Percentiles rank a stretch among this genome's conserved stretches.
Evolutionary conservation across 2,113 vertebrate species (phyloP).

Genomic region (Vulpes lagopus): DNA sequence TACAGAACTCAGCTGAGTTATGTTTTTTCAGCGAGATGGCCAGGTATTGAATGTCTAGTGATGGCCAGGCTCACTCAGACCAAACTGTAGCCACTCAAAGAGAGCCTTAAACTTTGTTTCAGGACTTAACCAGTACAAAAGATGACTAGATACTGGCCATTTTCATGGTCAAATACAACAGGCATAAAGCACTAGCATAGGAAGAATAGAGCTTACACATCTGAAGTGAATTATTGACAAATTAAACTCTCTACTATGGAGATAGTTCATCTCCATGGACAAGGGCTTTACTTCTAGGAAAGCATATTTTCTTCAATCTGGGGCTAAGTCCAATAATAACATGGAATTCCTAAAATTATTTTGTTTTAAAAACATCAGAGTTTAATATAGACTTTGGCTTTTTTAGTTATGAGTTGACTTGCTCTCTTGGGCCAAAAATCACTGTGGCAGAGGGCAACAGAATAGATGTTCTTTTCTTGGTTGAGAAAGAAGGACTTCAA

Average conservation of each 20-base stretch:
- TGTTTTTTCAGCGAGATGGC: neutral
- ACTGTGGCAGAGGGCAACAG: constrained; percentile 79
- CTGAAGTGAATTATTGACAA: constrained; percentile 62
- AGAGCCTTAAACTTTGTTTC: neutral
- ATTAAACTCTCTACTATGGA: constrained; percentile 24
- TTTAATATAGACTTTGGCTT: constrained; percentile 80
- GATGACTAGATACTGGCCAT: neutral
- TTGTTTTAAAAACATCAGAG: constrained; percentile 78
- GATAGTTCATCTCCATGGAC: constrained; percentile 32
- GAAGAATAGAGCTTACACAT: neutral
- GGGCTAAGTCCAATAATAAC: constrained; percentile 75
- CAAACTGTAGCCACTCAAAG: neutral
- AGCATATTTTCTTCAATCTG: constrained; percentile 75
- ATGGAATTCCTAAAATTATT: constrained; percentile 77
- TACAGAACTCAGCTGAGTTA: neutral
- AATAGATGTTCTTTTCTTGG: constrained; percentile 76
- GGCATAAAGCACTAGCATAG: neutral
- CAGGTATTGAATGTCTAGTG: neutral
- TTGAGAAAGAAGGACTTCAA: constrained; percentile 76
- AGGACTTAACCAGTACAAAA: neutral
- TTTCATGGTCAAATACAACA: neutral
- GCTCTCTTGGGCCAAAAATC: constrained; percentile 76
- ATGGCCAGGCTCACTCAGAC: neutral
- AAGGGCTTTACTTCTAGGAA: constrained; percentile 76
- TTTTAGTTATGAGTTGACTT: constrained; percentile 77